phyloP scores from a whole-genome alignment of 2,888 invertebrate genomes.

The Clusia tigrina region DNA sequence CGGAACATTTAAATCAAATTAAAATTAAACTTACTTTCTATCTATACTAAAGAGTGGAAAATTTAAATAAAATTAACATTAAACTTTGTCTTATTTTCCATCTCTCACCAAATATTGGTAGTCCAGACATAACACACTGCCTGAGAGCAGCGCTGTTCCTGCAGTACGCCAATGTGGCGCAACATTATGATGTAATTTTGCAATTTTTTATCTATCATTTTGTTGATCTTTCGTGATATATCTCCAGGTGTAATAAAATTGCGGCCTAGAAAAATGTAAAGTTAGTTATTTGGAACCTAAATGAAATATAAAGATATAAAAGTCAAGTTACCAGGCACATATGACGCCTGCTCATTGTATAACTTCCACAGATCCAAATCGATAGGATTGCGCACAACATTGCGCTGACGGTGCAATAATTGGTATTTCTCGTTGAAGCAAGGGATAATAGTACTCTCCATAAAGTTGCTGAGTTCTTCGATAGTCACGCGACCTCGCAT shows the following conservation, averaged over 20 bases:
- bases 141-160: slow-evolving; percentile 46
- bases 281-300: slow-evolving; percentile 11
- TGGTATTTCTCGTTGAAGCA: slow-evolving; percentile 55
- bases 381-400: slow-evolving; percentile 38
- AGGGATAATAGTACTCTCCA: slow-evolving; percentile 43
- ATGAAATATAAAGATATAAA: background rate
- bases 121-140: slow-evolving; percentile 51
- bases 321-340: slow-evolving; percentile 50
- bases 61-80: too few relatives aligned
- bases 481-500: slow-evolving; percentile 50
- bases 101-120: too few relatives aligned
- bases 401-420: slow-evolving; percentile 45
- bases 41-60: too few relatives aligned
- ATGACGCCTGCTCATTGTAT: slow-evolving; percentile 44
- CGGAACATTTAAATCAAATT: too few relatives aligned
- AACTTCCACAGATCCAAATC: slow-evolving; percentile 50
- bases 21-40: too few relatives aligned
- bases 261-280: slow-evolving; percentile 38
- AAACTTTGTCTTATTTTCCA: too few relatives aligned
- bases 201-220: slow-evolving; percentile 50
- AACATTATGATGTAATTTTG: slow-evolving; percentile 49
- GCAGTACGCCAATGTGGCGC: slow-evolving; percentile 48
- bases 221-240: slow-evolving; percentile 45
- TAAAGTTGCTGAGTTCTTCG: slow-evolving; percentile 45
- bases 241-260: slow-evolving; percentile 54